Evolutionary conservation across 2,113 vertebrate genomes (phyloP).

Genomic region (Sialia sialis): DNA sequence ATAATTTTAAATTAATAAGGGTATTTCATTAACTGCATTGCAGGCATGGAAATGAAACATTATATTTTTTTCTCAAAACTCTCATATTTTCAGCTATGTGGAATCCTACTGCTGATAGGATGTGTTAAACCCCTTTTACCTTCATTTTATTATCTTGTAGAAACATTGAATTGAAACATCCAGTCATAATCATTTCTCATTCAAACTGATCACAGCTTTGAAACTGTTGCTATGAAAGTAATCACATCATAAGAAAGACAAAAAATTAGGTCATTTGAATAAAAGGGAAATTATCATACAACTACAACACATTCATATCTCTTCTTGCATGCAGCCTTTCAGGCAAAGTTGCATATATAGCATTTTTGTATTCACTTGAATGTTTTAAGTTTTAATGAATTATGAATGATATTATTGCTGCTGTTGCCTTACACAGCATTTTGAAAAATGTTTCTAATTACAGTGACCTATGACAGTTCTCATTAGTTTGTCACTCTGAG

Average conservation of each 20-base stretch:
- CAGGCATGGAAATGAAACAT: background rate
- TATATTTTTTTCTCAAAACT: background rate
- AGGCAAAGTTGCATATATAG: conserved; percentile 17
- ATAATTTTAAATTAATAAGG: background rate
- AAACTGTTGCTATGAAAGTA: background rate
- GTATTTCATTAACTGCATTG: background rate
- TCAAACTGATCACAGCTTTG: conserved; percentile 28
- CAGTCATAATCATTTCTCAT: background rate
- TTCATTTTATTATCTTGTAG: conserved; percentile 19
- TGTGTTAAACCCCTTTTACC: background rate
- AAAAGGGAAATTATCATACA: background rate
- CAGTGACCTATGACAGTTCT: background rate
- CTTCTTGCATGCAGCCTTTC: background rate
- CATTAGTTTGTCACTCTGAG: conserved; percentile 4
- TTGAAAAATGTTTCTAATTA: conserved; percentile 27
- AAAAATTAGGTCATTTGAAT: conserved; percentile 38
- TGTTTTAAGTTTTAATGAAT: conserved; percentile 44
- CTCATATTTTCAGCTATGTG: background rate
- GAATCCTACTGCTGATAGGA: background rate
- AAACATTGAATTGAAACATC: conserved; percentile 19
- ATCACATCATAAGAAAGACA: background rate
- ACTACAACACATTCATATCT: background rate
- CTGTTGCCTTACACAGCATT: background rate
- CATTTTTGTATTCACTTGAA: background rate
- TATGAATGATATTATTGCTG: conserved; percentile 24